Percentiles rank a stretch among this genome's conserved stretches.
Conservation (phyloP, 2,113 vertebrate species). For the Myanophis thanlyinensis region DNA sequence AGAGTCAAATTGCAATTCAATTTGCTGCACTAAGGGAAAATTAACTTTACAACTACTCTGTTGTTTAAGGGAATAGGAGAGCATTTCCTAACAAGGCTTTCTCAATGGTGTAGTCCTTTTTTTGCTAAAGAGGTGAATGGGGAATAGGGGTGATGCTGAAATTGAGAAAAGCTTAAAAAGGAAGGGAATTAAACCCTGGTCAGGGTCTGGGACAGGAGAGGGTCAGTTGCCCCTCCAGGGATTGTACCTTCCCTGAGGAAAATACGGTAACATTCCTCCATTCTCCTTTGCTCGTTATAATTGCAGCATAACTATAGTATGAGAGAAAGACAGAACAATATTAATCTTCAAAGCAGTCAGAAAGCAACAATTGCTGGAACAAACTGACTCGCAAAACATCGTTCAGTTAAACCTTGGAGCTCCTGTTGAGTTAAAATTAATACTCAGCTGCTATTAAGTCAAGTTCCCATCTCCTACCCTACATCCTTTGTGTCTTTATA, state of each 20-base stretch:
- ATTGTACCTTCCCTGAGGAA: not conserved
- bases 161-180: not conserved
- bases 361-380: not conserved
- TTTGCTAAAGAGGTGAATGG: not conserved
- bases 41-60: not conserved
- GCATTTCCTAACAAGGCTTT: not conserved
- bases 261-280: not conserved
- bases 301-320: no score
- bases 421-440: not conserved
- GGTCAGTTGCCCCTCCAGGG: not conserved
- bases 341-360: not conserved
- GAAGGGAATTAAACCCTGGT: not conserved
- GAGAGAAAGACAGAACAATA: not conserved
- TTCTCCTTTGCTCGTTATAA: not conserved
- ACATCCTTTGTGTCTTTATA: conserved; percentile 4
- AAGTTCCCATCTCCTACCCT: not conserved
- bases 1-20: not conserved
- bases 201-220: not conserved
- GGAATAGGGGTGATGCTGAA: not conserved
- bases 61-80: not conserved
- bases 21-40: not conserved
- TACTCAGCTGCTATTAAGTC: not conserved
- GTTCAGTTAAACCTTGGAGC: not conserved
- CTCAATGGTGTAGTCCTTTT: not conserved
- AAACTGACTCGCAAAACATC: not conserved